phyloP scores from a whole-genome alignment of 2,888 invertebrate genomes.

The Arenicola marina region DNA sequence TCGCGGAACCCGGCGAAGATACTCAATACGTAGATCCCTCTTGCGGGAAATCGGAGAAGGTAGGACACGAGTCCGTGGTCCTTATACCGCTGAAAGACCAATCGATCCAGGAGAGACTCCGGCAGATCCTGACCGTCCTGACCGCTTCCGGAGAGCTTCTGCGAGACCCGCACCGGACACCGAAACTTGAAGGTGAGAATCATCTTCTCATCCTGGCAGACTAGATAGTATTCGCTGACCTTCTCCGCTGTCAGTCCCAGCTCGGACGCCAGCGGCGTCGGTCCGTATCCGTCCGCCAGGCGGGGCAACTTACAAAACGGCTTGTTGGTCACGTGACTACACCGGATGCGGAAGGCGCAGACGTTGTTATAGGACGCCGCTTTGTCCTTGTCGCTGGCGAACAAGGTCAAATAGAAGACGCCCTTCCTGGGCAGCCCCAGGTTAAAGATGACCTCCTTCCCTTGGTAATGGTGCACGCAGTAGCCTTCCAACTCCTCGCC shows the following conservation, averaged over 20 bases:
- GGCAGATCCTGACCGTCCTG: slow-evolving; percentile 7
- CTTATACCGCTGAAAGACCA: slow-evolving; percentile 46
- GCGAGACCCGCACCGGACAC: slow-evolving; percentile 48
- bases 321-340: slow-evolving; percentile 14
- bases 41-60: slow-evolving; percentile 49
- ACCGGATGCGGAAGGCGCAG: slow-evolving; percentile 22
- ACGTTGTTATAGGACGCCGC: slow-evolving; percentile 22
- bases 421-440: slow-evolving; percentile 21
- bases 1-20: slow-evolving; percentile 45
- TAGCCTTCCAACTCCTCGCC: slow-evolving; percentile 40
- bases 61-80: slow-evolving; percentile 48
- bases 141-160: slow-evolving; percentile 18
- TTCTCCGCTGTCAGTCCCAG: slow-evolving; percentile 25
- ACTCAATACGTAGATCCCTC: slow-evolving; percentile 54
- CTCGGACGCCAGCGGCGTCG: slow-evolving; percentile 12
- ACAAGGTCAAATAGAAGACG: slow-evolving; percentile 34
- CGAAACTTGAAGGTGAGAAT: slow-evolving; percentile 49
- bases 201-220: slow-evolving; percentile 39
- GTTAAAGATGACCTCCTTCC: slow-evolving; percentile 17
- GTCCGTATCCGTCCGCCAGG: slow-evolving; percentile 26
- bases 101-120: slow-evolving; percentile 36
- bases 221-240: slow-evolving; percentile 19
- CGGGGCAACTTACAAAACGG: slow-evolving; percentile 27
- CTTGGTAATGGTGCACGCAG: slow-evolving; percentile 20
- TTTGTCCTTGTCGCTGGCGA: slow-evolving; percentile 26